Conservation (phyloP, 2,113 vertebrate species). For the Peucedramus taeniatus region DNA sequence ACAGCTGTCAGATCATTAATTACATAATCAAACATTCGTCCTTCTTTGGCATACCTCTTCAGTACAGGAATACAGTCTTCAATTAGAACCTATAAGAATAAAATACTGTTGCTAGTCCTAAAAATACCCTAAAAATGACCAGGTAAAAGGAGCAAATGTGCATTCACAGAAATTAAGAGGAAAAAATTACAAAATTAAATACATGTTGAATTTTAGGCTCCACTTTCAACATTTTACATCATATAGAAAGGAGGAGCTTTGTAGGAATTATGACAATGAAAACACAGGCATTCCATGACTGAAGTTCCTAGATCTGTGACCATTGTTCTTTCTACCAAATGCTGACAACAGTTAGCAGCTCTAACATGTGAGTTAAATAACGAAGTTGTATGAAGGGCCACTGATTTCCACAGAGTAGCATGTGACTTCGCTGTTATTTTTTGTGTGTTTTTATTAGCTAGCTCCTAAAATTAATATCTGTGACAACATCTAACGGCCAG, state of each 20-base stretch:
- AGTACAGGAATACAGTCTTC: slow-evolving; percentile 96
- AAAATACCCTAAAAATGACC: not conserved
- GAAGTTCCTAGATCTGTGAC: not conserved
- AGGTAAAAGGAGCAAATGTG: not conserved
- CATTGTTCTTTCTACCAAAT: not conserved
- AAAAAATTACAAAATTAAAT: not conserved
- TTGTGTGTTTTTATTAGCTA: not conserved
- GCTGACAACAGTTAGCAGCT: not conserved
- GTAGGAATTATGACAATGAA: not conserved
- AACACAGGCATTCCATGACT: not conserved
- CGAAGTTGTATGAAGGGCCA: not conserved
- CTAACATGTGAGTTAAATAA: not conserved
- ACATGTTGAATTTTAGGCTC: not conserved
- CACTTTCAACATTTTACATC: not conserved
- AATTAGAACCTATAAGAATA: slow-evolving; percentile 82
- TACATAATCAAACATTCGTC: slow-evolving; percentile 93
- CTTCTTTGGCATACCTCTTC: slow-evolving; percentile 94
- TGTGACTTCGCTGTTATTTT: not conserved
- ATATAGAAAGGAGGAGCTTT: not conserved
- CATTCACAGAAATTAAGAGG: not conserved
- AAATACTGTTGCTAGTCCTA: not conserved
- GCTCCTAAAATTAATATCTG: not conserved
- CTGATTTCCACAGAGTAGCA: not conserved
- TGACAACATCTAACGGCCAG: not conserved
- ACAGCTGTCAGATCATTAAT: slow-evolving; percentile 97